Evolutionary conservation across 2,888 invertebrate species (phyloP).

Genomic region (Rotaria magnacalcarata): DNA sequence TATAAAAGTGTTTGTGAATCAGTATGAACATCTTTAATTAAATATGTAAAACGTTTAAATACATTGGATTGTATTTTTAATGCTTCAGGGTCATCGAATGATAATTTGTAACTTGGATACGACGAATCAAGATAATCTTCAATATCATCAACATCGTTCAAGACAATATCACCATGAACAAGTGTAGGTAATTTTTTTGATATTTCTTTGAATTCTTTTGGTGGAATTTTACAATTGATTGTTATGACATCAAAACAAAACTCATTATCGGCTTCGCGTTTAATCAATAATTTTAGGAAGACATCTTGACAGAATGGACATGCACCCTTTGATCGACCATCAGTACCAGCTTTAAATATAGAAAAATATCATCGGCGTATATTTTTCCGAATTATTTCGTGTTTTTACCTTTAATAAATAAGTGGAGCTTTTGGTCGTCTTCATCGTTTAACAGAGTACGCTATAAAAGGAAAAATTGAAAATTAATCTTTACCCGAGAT

Average conservation of each 20-base stretch:
- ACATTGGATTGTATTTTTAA: conserved; percentile 39
- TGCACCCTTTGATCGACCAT: conserved; percentile 61
- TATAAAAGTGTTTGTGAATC: conserved; percentile 21
- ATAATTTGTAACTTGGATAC: conserved; percentile 39
- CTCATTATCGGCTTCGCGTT: conserved; percentile 52
- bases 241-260: conserved; percentile 61
- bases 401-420: not conserved
- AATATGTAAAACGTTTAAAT: conserved; percentile 44
- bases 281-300: conserved; percentile 62
- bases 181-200: conserved; percentile 57
- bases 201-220: conserved; percentile 59
- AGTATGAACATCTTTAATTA: conserved; percentile 41
- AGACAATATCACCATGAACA: conserved; percentile 50
- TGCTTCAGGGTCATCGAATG: conserved; percentile 33
- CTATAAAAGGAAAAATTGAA: not conserved
- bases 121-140: conserved; percentile 43
- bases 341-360: conserved; percentile 61
- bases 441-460: not conserved
- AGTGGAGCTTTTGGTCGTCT: conserved; percentile 6
- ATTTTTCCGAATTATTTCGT: not conserved
- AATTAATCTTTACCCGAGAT: not conserved
- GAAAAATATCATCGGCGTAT: conserved; percentile 52
- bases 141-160: conserved; percentile 45
- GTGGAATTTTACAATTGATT: conserved; percentile 61
- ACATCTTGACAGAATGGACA: conserved; percentile 63